Evolutionary conservation across 1,140 invertebrate species (phyloP).

Genomic region (Carposina sasakii): DNA sequence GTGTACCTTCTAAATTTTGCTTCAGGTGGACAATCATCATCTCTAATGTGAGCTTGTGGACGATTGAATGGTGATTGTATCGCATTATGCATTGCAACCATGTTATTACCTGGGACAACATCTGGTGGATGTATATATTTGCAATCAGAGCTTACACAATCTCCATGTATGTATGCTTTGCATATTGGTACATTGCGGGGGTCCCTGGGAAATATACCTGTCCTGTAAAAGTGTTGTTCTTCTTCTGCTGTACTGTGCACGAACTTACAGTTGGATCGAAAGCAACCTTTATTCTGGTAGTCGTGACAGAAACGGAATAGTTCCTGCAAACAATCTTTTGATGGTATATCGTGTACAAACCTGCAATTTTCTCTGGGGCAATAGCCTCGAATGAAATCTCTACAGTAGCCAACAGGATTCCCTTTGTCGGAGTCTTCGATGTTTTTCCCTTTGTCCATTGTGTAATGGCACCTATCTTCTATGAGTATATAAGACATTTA

Average conservation of each 20-base stretch:
- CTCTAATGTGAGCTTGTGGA: slow-evolving; percentile 43
- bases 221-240: slow-evolving; percentile 53
- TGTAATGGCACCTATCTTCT: too few relatives aligned
- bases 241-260: slow-evolving; percentile 50
- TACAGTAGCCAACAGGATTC: slow-evolving; percentile 38
- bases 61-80: slow-evolving; percentile 38
- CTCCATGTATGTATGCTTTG: slow-evolving; percentile 43
- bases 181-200: slow-evolving; percentile 35
- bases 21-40: slow-evolving; percentile 57
- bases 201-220: slow-evolving; percentile 48
- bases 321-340: slow-evolving; percentile 48
- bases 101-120: slow-evolving; percentile 37
- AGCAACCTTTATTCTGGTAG: slow-evolving; percentile 65
- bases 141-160: slow-evolving; percentile 50
- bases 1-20: slow-evolving; percentile 56
- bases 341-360: slow-evolving; percentile 54
- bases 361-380: slow-evolving; percentile 56
- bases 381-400: slow-evolving; percentile 54
- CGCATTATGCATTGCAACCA: slow-evolving; percentile 26
- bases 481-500: too few relatives aligned
- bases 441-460: too few relatives aligned
- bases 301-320: slow-evolving; percentile 63
- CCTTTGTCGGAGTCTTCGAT: slow-evolving; percentile 41
- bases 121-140: slow-evolving; percentile 43
- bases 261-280: slow-evolving; percentile 58